Evolutionary conservation across 2,888 invertebrate genomes (phyloP), one percentile per base, ranked within the genome.

Genomic region (Hermaeophaga mercurialis): DNA sequence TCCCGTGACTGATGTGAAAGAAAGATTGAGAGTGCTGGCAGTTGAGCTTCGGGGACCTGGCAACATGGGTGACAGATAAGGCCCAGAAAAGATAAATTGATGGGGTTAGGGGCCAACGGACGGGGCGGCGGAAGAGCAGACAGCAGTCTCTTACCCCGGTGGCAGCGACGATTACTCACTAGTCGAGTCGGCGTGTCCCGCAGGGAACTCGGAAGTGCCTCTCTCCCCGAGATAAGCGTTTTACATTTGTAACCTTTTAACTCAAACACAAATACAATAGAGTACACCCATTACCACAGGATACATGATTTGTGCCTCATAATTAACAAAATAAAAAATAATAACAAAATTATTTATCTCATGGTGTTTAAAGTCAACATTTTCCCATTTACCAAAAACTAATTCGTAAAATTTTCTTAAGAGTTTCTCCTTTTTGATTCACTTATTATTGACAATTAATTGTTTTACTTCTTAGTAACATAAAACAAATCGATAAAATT

Each of bases 81-180:
- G 65, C 63, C 54, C 52, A 22, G 43, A 65, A 71, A 76, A 76
- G 76, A 76, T 74, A 75, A 74, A 76, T 76, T 71, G 74, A 70
- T 70, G 74, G 70, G 76, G 76, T 75, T 71, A 73, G 66, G 73
- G 75, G 72, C 70, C 73, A 68, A 70, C 74, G 75, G 75, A 73
- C 73, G 73, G 68, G 71, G 73, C 70, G 72, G 73, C 75, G 75
- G 74, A 74, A 75, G 73, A 75, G 74, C 74, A 75, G 75, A 75
- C 75, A 75, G 75, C 75, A 72, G 72, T 73, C 75, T 75, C 74
- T 75, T 74, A 74, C 71, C 75, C 74, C 66, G 70, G 73, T 75
- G 75, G 74, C 75, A 74, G 74, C 61, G 68, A 68, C 74, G 73
- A 76, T 75, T 75, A 76, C 74, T 76, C 75, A 76, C 58, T 71